These are phyloP conservation scores for Pemphigus obesinymphae DNA, from an alignment of 1,140 invertebrate species.

Conservation along the genomic window DNA sequence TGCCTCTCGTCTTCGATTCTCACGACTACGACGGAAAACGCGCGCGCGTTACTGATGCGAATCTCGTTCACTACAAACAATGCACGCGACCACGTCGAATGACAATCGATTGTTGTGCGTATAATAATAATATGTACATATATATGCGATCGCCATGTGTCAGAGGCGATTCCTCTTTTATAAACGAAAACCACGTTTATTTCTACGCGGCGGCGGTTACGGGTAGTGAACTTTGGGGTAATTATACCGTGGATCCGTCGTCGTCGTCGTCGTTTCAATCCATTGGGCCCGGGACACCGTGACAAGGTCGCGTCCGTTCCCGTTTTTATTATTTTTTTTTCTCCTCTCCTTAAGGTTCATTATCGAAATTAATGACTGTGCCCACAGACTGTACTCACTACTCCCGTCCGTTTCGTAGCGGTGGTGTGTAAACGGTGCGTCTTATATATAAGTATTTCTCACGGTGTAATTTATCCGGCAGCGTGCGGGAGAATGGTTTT, in stretches of 20 bases:
- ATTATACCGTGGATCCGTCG: slow-evolving; percentile 39
- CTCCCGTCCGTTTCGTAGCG: no score
- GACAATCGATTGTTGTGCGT: not conserved
- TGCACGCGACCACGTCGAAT: not conserved
- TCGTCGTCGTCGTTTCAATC: slow-evolving; percentile 8
- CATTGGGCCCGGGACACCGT: slow-evolving; percentile 33
- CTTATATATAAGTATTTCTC: not conserved
- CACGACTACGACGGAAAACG: not conserved
- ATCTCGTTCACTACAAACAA: not conserved
- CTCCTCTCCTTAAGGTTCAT: slow-evolving; percentile 13
- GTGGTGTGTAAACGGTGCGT: not conserved
- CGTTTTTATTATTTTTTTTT: not conserved
- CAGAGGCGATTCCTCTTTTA: not conserved
- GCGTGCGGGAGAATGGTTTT: not conserved
- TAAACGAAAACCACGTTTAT: not conserved
- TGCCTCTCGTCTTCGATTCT: not conserved
- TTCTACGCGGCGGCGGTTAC: not conserved
- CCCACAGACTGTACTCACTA: not conserved
- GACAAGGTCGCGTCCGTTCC: slow-evolving; percentile 25
- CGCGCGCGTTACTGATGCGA: not conserved
- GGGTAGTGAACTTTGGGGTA: slow-evolving; percentile 25
- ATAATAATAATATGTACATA: not conserved
- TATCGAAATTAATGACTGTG: slow-evolving; percentile 34
- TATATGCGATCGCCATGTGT: not conserved
- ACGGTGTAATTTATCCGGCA: slow-evolving; percentile 32